A percentile compares a stretch with the other conserved stretches of the same genome.
phyloP scores from a whole-genome alignment of 1,140 invertebrate genomes.

The Odontomachus brunneus region DNA sequence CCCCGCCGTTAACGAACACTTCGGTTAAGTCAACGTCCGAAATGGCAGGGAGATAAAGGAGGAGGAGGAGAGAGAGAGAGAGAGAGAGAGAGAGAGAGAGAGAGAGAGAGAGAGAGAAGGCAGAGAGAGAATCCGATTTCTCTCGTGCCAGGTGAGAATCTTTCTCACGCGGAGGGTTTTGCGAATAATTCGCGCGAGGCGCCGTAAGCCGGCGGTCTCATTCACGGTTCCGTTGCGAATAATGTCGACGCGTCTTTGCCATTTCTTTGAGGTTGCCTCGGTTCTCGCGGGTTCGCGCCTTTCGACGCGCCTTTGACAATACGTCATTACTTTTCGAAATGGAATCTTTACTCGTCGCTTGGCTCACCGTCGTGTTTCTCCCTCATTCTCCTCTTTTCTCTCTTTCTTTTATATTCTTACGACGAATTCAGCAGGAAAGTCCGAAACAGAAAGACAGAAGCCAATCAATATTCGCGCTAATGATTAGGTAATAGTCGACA shows the following conservation, averaged over 20 bases:
- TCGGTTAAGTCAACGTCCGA: neutral
- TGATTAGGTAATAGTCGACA: no score
- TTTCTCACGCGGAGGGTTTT: neutral
- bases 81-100: no score
- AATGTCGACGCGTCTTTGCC: neutral
- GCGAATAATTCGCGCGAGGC: slow-evolving; percentile 16
- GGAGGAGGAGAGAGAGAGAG: no score
- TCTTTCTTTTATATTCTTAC: no score
- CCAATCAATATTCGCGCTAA: no score
- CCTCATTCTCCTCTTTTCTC: neutral
- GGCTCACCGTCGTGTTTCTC: neutral
- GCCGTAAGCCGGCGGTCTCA: neutral
- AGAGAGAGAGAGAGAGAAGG: neutral
- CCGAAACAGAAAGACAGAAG: no score
- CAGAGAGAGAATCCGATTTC: no score
- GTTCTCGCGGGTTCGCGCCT: slow-evolving; percentile 45
- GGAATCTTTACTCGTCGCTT: slow-evolving; percentile 8
- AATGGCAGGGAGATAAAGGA: neutral
- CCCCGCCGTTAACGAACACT: neutral
- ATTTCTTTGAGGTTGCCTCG: slow-evolving; percentile 47
- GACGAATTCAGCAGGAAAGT: no score
- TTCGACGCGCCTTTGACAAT: slow-evolving; percentile 25
- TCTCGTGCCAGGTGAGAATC: neutral
- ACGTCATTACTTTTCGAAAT: slow-evolving; percentile 39
- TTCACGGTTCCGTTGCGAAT: slow-evolving; percentile 12